These are phyloP conservation scores for Synanthedon andrenaeformis DNA, from an alignment of 2,888 invertebrate genomes.

Conservation along the genomic window DNA sequence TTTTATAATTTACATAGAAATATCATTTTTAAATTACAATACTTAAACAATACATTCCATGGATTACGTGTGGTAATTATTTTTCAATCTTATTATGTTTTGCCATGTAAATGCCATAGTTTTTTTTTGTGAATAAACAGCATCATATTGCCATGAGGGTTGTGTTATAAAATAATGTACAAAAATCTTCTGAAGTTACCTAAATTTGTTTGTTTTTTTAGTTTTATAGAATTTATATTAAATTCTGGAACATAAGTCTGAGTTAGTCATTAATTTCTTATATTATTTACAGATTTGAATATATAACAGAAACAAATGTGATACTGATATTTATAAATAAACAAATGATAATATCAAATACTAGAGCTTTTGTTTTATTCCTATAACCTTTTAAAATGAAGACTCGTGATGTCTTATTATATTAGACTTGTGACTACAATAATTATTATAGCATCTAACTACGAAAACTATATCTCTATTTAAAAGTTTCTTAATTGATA, in stretches of 20 bases:
- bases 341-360: constrained; percentile 1
- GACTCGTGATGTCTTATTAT: too few species aligned
- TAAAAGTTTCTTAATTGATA: too few species aligned
- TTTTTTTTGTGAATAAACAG: constrained; percentile 30
- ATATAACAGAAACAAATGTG: constrained; percentile 49
- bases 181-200: constrained; percentile 58
- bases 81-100: constrained; percentile 4
- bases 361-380: not conserved
- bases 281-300: constrained; percentile 46
- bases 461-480: too few species aligned
- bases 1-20: not conserved
- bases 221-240: constrained; percentile 58
- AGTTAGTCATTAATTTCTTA: constrained; percentile 46
- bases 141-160: constrained; percentile 51
- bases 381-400: too few species aligned
- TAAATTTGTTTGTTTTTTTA: constrained; percentile 43
- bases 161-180: constrained; percentile 56
- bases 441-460: too few species aligned
- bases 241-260: constrained; percentile 55
- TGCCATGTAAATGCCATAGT: constrained; percentile 47
- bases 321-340: constrained; percentile 52
- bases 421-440: too few species aligned
- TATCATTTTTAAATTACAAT: not conserved
- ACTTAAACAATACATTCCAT: not conserved
- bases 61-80: not conserved